Evolutionary conservation across 2,113 vertebrate genomes (phyloP), one percentile per base, ranked within the genome.

Genomic region (Chloebia gouldiae): DNA sequence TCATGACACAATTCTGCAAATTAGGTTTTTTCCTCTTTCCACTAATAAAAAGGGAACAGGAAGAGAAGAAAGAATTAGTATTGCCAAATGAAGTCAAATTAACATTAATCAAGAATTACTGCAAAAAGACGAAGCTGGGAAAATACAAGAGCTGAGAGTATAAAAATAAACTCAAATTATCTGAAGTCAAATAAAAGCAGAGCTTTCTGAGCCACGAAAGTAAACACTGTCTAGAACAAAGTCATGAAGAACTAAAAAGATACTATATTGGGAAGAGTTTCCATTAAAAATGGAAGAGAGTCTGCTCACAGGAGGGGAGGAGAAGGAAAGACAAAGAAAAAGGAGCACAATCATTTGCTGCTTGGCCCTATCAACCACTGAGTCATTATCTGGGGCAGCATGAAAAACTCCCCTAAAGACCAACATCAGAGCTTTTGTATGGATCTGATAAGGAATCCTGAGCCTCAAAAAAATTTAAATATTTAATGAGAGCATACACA

Each of bases 1-100:
- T 37, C 79, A 88, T 31, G 49, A 83, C 75, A 90, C 35, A 70
- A 65, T 17, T 65, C 86, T 77, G 57, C 27, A 81, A 96, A 92
- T 73, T 45, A 63, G 40, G 28, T 13, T 68, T 87, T 86, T 86
- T 71, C 23, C 56, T 83, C 65, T 65, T 93, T 93, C 72, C 65
- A 84, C 60, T 49, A 95, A 95, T 88, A 93, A 92, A 94, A 93
- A 71, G 61, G 39, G 88, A 90, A 96, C 81, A 86, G 86, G 95
- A 93, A 92, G 65, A 92, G 40, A 54, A 95, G 65, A 63, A 94
- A 54, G 60, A 88, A 79, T 68, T 54, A 23, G 24, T n/a, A 88
- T 51, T 90, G 80, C 82, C 86, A 96, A 86, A 93, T 81, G 44
- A 88, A 90, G 90, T 24, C 5, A 24, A 92, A 94, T 90, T 88